Percentiles rank a stretch among this genome's conserved stretches.
phyloP scores from a whole-genome alignment of 2,113 vertebrate species.

The Danionella cerebrum region DNA sequence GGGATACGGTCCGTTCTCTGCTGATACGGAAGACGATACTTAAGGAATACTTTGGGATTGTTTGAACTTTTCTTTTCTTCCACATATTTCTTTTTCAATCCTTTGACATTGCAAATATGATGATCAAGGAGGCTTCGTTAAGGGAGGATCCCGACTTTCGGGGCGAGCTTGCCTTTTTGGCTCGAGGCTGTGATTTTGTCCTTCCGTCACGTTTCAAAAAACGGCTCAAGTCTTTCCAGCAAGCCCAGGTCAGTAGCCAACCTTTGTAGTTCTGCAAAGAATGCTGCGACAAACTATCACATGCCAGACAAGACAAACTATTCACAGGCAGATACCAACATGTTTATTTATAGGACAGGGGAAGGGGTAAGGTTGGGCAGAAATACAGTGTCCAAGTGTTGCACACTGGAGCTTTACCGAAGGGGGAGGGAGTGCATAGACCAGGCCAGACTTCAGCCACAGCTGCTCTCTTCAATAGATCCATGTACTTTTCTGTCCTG shows the following conservation, averaged over 20 bases:
- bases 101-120: constrained; percentile 73
- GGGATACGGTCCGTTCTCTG: constrained; percentile 5
- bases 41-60: constrained; percentile 19
- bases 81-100: background rate
- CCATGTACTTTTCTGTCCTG: constrained; percentile 21
- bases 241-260: constrained; percentile 81
- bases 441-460: constrained; percentile 24
- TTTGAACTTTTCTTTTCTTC: background rate
- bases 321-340: constrained; percentile 81
- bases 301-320: constrained; percentile 69
- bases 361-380: constrained; percentile 35
- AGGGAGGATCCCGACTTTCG: constrained; percentile 92
- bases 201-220: constrained; percentile 97
- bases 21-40: constrained; percentile 15
- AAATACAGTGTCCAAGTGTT: constrained; percentile 81
- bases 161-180: constrained; percentile 95
- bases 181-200: constrained; percentile 96
- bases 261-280: constrained; percentile 20
- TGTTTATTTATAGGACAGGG: constrained; percentile 86
- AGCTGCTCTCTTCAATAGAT: constrained; percentile 66
- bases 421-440: background rate
- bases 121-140: constrained; percentile 96
- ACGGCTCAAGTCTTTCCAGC: constrained; percentile 94
- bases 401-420: constrained; percentile 39
- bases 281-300: constrained; percentile 28